These are phyloP conservation scores for Athalia circularis DNA, from an alignment of 2,888 invertebrate species.

Conservation along the genomic window DNA sequence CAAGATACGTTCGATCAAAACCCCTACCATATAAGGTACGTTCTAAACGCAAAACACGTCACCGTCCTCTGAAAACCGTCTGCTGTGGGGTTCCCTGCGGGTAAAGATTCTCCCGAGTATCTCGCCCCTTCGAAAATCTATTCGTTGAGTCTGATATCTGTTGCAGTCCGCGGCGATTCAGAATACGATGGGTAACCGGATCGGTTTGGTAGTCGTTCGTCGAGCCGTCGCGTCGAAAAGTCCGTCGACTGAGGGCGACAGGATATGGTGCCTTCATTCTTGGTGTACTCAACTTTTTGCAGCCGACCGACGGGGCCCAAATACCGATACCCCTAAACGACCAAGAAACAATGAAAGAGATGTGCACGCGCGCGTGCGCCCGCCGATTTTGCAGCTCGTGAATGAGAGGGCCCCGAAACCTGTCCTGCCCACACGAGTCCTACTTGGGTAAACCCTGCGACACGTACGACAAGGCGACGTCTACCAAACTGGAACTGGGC, in stretches of 20 bases:
- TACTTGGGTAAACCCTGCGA: constrained; percentile 55
- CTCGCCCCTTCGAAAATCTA: background rate
- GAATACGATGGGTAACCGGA: too few relatives aligned
- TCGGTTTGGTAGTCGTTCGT: too few relatives aligned
- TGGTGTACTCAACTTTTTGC: constrained; percentile 63
- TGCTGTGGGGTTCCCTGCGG: too few relatives aligned
- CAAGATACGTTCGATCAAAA: constrained; percentile 6
- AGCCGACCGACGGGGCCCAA: constrained; percentile 56
- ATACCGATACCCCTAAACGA: constrained; percentile 64
- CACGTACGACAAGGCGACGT: constrained; percentile 53
- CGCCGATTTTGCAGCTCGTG: constrained; percentile 60
- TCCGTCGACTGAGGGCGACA: background rate
- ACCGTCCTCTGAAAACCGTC: background rate
- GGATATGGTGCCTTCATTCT: constrained; percentile 46
- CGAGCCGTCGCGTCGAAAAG: background rate
- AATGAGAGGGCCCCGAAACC: constrained; percentile 65
- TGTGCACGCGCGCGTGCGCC: constrained; percentile 48
- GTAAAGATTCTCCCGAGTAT: background rate
- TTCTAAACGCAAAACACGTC: constrained; percentile 9
- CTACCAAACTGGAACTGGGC: constrained; percentile 56
- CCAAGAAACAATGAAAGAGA: constrained; percentile 68
- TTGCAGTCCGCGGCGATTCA: background rate
- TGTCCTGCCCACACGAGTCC: constrained; percentile 65
- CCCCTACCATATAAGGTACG: constrained; percentile 6
- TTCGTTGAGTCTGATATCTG: background rate